Base-by-base conservation (phyloP, 1,140 invertebrate species). In the Sarcophaga bullata region DNA sequence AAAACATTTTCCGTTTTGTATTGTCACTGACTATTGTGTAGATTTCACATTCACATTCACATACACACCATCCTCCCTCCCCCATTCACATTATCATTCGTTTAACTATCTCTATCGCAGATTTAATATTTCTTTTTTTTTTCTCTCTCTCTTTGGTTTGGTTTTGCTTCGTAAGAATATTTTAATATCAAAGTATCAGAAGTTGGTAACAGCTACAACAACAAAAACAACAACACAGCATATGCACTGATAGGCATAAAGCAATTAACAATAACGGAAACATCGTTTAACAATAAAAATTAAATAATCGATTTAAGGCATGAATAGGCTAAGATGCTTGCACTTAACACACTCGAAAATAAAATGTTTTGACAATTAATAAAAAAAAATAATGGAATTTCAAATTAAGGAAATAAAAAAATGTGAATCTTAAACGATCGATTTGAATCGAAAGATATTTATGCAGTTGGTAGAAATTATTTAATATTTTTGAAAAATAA, bases 291-390 rank as follows among this genome's bases (percentile, higher is more conserved):
- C 80, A 58, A 80, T 80, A 80, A 80, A 80, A n/a, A n/a, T n/a
- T 80, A 80, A 80, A 58, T 80, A 80, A 80, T 80, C 80, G 80
- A 80, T 80, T 80, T 58, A 58, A 80, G 54, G 52, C n/a, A 76
- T 76, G 46, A 76, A 76, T 48, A 76, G 46, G 73, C 73, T 50
- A 76, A n/a, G n/a, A 47, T 47, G 73, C 54, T n/a, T 58, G 54
- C 17, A 68, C 6, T n/a, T 4, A 19, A 68, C 15, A 76, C 73
- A 76, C 73, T 48, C 48, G n/a, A 17, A 15, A 76, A 50, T 17
- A 6, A 37, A 46, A 46, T 37, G 73, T 75, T 37, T 15, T 4
- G 5, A 15, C 1, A 37, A 37, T 37, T 37, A n/a, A n/a, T n/a
- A n/a, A n/a, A n/a, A n/a, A n/a, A n/a, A n/a, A n/a, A n/a, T n/a